Conservation (phyloP, 2,888 invertebrate genomes). For the Netelia virgata region DNA sequence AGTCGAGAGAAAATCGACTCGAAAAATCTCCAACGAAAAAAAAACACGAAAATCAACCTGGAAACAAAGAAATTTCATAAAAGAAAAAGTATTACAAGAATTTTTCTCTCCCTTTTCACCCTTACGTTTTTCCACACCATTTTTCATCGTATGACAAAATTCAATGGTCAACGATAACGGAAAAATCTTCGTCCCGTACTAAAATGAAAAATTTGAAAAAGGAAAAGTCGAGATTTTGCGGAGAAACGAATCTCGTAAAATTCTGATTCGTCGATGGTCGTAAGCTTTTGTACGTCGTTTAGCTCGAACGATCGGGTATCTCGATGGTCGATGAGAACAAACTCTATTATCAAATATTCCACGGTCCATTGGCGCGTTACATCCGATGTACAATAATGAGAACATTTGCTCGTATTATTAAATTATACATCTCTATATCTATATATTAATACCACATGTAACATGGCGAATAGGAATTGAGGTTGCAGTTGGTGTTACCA, state of each 20-base stretch:
- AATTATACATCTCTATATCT: background rate
- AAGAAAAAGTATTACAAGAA: constrained; percentile 18
- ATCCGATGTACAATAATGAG: constrained; percentile 22
- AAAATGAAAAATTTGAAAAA: background rate
- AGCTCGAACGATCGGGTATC: background rate
- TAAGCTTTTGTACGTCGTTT: background rate
- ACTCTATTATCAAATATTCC: constrained; percentile 51
- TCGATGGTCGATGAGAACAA: constrained; percentile 21
- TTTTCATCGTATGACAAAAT: background rate
- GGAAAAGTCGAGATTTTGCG: background rate
- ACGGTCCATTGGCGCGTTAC: constrained; percentile 38
- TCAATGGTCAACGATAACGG: background rate
- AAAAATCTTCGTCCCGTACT: background rate
- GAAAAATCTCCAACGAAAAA: background rate
- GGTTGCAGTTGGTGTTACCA: constrained; percentile 33
- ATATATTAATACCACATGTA: too few relatives aligned
- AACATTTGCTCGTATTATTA: constrained; percentile 1
- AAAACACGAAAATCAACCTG: background rate
- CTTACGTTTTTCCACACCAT: background rate
- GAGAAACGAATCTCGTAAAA: constrained; percentile 2
- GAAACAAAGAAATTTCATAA: background rate
- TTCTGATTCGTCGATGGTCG: constrained; percentile 1
- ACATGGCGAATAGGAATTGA: constrained; percentile 1
- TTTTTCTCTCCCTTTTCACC: constrained; percentile 12
- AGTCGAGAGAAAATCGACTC: background rate